Evolutionary conservation across 2,888 invertebrate genomes (phyloP).

Genomic region (Strigamia crassipes): DNA sequence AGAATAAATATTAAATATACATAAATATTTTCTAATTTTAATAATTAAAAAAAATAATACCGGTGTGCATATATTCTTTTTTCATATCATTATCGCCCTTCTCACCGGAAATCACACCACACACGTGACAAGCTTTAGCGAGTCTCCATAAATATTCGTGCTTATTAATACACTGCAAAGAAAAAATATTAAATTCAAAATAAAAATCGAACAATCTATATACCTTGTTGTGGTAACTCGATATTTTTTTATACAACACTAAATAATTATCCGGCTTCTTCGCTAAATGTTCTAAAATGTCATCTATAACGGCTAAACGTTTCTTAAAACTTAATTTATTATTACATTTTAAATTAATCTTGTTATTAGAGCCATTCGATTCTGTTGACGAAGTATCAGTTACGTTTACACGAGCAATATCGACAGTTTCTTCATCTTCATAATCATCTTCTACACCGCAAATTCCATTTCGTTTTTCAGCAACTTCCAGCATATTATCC

Average conservation of each 20-base stretch:
- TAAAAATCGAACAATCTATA: background rate
- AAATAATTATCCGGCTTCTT: slow-evolving; percentile 18
- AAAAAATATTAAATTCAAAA: background rate
- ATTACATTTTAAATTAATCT: background rate
- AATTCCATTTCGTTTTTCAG: background rate
- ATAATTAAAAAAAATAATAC: background rate
- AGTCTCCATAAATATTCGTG: slow-evolving; percentile 60
- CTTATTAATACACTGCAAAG: slow-evolving; percentile 53
- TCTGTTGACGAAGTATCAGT: background rate
- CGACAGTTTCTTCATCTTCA: background rate
- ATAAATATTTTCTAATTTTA: background rate
- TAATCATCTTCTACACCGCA: background rate
- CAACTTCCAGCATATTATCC: background rate
- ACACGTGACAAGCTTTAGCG: slow-evolving; percentile 57
- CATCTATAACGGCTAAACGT: slow-evolving; percentile 23
- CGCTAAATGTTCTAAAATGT: slow-evolving; percentile 39
- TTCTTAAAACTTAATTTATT: slow-evolving; percentile 2
- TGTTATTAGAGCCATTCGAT: background rate
- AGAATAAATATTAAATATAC: background rate
- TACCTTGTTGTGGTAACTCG: background rate
- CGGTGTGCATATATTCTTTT: slow-evolving; percentile 54
- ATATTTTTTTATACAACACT: background rate
- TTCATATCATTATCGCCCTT: slow-evolving; percentile 56
- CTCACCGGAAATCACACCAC: slow-evolving; percentile 52
- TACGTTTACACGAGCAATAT: background rate